These are phyloP conservation scores for Homarus gammarus DNA, from an alignment of 2,888 invertebrate genomes.

Conservation along the genomic window DNA sequence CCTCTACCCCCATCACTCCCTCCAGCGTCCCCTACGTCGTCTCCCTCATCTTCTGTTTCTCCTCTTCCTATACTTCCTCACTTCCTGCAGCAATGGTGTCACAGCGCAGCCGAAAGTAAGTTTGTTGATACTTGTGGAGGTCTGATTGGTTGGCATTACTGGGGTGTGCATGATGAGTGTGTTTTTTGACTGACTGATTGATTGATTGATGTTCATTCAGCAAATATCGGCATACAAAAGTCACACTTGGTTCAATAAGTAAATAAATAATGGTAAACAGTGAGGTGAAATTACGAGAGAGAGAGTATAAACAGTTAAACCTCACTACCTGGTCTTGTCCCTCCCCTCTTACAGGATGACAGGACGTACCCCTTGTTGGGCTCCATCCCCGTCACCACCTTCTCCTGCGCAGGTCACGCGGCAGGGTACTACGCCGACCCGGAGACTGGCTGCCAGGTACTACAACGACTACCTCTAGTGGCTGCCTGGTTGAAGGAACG, in stretches of 20 bases:
- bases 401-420: constrained; percentile 46
- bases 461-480: no score
- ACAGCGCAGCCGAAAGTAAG: constrained; percentile 27
- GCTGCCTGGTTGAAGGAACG: no score
- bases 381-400: constrained; percentile 42
- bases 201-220: no score
- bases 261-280: neutral
- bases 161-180: neutral
- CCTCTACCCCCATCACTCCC: neutral
- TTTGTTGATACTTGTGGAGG: neutral
- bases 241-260: neutral
- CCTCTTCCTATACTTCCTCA: constrained; percentile 56
- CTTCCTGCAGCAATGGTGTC: constrained; percentile 47
- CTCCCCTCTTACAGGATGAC: neutral
- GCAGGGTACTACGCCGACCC: constrained; percentile 72
- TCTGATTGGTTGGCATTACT: neutral
- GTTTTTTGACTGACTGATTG: no score
- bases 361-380: constrained; percentile 20
- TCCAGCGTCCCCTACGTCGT: constrained; percentile 34
- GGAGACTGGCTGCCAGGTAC: constrained; percentile 71
- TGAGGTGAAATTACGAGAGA: neutral
- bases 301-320: neutral
- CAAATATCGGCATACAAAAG: no score
- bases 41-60: constrained; percentile 55
- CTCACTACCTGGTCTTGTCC: neutral